Conservation (phyloP, 2,113 vertebrate species). For the Ascaphus truei region DNA sequence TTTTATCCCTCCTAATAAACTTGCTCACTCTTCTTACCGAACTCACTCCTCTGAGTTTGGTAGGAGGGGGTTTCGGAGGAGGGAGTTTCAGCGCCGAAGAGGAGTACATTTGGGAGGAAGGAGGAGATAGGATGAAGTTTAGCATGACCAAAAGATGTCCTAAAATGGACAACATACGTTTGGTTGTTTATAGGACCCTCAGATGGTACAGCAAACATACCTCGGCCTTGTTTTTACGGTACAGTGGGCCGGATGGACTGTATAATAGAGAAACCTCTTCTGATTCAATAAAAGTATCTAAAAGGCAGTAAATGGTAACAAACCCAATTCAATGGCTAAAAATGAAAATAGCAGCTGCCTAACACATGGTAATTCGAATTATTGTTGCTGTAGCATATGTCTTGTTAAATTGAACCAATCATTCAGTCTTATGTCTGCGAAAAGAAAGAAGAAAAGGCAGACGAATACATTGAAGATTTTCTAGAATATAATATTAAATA, state of each 20-base stretch:
- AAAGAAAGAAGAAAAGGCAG: constrained; percentile 21
- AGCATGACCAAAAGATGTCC: no score
- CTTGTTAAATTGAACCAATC: constrained; percentile 17
- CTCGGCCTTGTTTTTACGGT: constrained; percentile 12
- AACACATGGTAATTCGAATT: constrained; percentile 23
- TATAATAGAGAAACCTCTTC: constrained; percentile 6
- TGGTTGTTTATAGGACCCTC: no score
- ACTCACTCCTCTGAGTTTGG: no score
- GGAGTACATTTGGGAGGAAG: no score
- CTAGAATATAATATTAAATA: constrained; percentile 37
- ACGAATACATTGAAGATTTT: constrained; percentile 28
- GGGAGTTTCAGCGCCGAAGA: no score
- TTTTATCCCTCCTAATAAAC: no score
- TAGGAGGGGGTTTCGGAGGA: no score
- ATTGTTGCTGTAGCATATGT: constrained; percentile 11
- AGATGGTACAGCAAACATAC: neutral
- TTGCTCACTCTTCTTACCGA: no score
- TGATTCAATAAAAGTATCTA: constrained; percentile 14
- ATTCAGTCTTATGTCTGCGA: constrained; percentile 1
- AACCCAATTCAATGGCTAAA: constrained; percentile 14
- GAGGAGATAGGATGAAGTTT: no score
- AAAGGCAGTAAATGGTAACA: neutral
- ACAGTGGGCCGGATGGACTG: constrained; percentile 6
- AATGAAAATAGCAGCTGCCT: constrained; percentile 18
- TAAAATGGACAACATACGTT: no score